A percentile compares a stretch with the other conserved stretches of the same genome.
Evolutionary conservation across 2,113 vertebrate genomes (phyloP).

Genomic region (Phalacrocorax pelagicus): DNA sequence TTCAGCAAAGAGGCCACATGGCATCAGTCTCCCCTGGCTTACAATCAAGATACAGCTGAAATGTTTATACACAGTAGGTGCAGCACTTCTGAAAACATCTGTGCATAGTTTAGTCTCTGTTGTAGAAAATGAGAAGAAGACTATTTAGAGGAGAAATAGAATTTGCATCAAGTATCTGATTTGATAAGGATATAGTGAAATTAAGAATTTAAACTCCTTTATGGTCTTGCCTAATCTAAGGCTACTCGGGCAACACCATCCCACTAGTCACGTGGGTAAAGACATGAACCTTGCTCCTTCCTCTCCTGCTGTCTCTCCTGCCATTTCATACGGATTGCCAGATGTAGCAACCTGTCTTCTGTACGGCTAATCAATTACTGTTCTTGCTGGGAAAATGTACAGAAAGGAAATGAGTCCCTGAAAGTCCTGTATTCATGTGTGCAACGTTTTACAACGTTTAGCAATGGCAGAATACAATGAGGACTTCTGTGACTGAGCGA

Average conservation of each 20-base stretch:
- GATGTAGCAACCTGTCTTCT: background rate
- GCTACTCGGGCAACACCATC: background rate
- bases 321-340: background rate
- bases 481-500: background rate
- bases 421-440: rapidly evolving
- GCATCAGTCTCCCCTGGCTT: background rate
- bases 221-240: background rate
- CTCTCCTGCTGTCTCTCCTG: background rate
- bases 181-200: background rate
- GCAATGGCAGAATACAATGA: background rate
- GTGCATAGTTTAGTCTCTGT: background rate
- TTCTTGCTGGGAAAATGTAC: background rate
- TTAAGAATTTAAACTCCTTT: background rate
- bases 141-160: background rate
- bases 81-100: background rate
- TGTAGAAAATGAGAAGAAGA: background rate
- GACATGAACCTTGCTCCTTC: background rate
- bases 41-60: background rate
- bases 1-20: background rate
- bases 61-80: background rate
- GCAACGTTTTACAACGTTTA: background rate
- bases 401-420: background rate
- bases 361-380: background rate
- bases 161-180: background rate
- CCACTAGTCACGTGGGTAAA: background rate